These are phyloP conservation scores for Pararge aegeria DNA, from an alignment of 1,140 invertebrate genomes.

Conservation along the genomic window DNA sequence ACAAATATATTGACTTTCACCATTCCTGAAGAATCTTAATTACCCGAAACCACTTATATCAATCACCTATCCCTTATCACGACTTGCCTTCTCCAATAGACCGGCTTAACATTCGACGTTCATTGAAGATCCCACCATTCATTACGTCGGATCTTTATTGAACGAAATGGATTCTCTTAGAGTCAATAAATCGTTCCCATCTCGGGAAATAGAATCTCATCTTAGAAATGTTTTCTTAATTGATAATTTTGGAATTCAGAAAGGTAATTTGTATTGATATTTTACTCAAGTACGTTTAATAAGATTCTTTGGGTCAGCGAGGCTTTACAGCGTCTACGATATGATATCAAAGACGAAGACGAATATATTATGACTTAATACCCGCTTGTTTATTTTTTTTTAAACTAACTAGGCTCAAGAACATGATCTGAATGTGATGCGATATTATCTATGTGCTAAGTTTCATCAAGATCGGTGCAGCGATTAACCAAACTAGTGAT, in stretches of 20 bases:
- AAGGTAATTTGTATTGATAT: not conserved
- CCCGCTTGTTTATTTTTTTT: no score
- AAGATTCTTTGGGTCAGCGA: no score
- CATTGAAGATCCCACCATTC: constrained; percentile 20
- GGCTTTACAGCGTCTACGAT: no score
- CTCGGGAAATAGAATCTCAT: not conserved
- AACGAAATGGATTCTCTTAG: constrained; percentile 21
- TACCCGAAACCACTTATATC: constrained; percentile 16
- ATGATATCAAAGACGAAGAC: no score
- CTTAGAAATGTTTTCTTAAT: constrained; percentile 12
- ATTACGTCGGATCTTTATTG: constrained; percentile 23
- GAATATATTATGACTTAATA: no score
- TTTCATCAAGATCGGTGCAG: no score
- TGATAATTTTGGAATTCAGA: constrained; percentile 1
- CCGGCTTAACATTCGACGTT: constrained; percentile 19
- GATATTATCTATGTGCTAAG: no score
- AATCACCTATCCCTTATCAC: constrained; percentile 19
- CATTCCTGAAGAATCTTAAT: constrained; percentile 10
- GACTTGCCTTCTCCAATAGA: constrained; percentile 17
- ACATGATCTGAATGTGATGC: no score
- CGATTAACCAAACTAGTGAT: no score
- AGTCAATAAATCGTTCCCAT: constrained; percentile 21
- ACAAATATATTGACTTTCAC: no score
- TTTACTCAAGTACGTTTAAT: no score
- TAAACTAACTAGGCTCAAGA: no score